A percentile compares a stretch with the other conserved stretches of the same genome.
Evolutionary conservation across 2,888 invertebrate species (phyloP).

Genomic region (Argyresthia goedartella): DNA sequence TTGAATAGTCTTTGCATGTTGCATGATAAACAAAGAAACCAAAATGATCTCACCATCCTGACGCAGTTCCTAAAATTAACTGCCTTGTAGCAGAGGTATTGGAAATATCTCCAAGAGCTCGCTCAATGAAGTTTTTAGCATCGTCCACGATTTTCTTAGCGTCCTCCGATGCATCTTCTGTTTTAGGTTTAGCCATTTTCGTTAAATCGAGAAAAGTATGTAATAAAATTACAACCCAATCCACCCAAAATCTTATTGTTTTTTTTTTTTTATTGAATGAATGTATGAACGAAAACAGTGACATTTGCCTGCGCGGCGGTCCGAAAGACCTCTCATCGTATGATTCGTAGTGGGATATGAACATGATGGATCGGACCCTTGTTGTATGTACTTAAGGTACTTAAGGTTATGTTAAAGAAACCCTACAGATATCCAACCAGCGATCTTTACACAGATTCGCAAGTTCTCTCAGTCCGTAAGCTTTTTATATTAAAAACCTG

Average conservation of each 20-base stretch:
- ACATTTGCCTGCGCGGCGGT: no score
- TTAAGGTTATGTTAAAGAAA: no score
- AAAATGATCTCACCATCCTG: slow-evolving; percentile 81
- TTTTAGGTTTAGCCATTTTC: slow-evolving; percentile 52
- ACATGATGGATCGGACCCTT: no score
- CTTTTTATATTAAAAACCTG: no score
- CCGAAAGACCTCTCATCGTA: no score
- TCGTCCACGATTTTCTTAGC: slow-evolving; percentile 74
- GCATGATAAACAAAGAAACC: slow-evolving; percentile 7
- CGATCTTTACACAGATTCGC: no score
- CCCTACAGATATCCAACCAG: no score
- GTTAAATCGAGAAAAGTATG: neutral
- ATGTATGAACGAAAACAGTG: no score
- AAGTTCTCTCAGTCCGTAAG: no score
- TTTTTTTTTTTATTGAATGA: no score
- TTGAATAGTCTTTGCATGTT: neutral
- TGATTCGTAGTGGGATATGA: no score
- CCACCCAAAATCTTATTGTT: neutral
- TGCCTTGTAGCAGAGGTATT: slow-evolving; percentile 90
- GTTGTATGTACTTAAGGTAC: no score
- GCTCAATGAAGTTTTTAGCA: slow-evolving; percentile 79
- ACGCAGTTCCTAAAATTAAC: slow-evolving; percentile 85
- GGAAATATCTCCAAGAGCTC: slow-evolving; percentile 83
- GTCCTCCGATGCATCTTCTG: slow-evolving; percentile 63
- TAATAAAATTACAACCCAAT: neutral